Percentiles rank a stretch among this genome's conserved stretches.
phyloP scores from a whole-genome alignment of 2,888 invertebrate species.

The Lasioglossum villosulum region DNA sequence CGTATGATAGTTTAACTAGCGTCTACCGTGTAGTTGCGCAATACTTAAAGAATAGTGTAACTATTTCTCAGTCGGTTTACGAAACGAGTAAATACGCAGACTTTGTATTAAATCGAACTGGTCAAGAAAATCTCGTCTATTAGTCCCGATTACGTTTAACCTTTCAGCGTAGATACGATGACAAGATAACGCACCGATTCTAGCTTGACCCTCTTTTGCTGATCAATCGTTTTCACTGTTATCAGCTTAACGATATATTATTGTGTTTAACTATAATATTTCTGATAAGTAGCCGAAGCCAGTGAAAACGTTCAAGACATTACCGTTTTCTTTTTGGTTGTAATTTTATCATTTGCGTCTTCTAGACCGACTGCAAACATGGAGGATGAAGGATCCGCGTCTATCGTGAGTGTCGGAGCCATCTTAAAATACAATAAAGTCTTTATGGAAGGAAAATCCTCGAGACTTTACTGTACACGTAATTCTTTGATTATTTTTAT shows the following conservation, averaged over 20 bases:
- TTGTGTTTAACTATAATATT: background rate
- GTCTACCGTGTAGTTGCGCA: background rate
- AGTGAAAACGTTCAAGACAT: too few relatives aligned
- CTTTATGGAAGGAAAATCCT: too few relatives aligned
- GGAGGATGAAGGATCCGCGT: conserved; percentile 28
- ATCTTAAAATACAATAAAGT: too few relatives aligned
- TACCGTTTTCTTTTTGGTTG: too few relatives aligned
- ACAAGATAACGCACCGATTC: background rate
- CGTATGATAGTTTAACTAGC: conserved; percentile 2
- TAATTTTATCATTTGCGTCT: background rate
- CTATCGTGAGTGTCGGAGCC: conserved; percentile 28
- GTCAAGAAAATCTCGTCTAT: background rate
- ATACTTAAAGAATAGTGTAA: background rate
- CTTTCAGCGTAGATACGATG: background rate
- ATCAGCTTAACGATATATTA: background rate
- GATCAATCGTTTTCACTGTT: background rate
- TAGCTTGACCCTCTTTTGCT: background rate
- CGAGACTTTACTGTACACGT: too few relatives aligned
- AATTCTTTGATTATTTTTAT: background rate
- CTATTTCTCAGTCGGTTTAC: background rate
- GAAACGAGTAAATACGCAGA: background rate
- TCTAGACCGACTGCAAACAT: conserved; percentile 42
- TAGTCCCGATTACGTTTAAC: background rate
- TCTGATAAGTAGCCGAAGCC: background rate
- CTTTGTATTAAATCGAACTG: background rate